Base-by-base conservation (phyloP, 2,888 invertebrate genomes). In the Platycheirus albimanus region DNA sequence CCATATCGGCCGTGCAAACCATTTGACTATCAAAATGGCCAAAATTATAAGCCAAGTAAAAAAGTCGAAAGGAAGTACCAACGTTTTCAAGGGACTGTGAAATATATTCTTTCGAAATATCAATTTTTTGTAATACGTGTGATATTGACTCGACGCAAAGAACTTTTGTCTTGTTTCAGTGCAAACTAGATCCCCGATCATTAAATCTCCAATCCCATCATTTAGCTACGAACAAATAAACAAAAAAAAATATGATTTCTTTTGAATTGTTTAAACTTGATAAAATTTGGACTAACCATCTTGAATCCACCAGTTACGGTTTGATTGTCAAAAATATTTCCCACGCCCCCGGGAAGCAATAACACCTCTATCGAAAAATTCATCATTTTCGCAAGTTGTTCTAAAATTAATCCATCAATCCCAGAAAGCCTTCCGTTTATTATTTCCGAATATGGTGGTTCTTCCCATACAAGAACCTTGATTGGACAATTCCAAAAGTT, bases 401-500 rank as follows among this genome's bases (percentile, higher is more conserved):
- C 5, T 1, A 54, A 15, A 24, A 64, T 5, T 20, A 43, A 8
- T 13, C 33, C 41, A 19, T 64, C 52, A 1, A 8, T n/a, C 0
- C 63, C 63, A 1, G 24, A n/a, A 6, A 72, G 2, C 0, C n/a
- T 11, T 5, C n/a, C 45, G 0, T 38, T 0, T 17, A 43, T n/a
- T 13, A 61, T 2, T 2, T 2, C 1, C 11, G 17, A 4, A 10
- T 10, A 61, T 11, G 71, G 71, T 6, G 15, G 30, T 8, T 33
- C 4, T 17, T 13, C 8, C 20, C 19, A n/a, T 4, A 54, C 6
- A 3, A 63, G 20, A 13, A 36, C 20, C 15, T 15, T 36, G 2
- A 72, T 0, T 11, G 43, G 43, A 52, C 71, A 72, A 5, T 52
- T 28, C 61, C 63, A 63, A 15, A 63, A 52, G 38, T 72, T 72